Percentiles rank a stretch among this genome's conserved stretches.
These are phyloP conservation scores for Sesamia inferens DNA, from an alignment of 2,888 invertebrate genomes.

Conservation along the genomic window DNA sequence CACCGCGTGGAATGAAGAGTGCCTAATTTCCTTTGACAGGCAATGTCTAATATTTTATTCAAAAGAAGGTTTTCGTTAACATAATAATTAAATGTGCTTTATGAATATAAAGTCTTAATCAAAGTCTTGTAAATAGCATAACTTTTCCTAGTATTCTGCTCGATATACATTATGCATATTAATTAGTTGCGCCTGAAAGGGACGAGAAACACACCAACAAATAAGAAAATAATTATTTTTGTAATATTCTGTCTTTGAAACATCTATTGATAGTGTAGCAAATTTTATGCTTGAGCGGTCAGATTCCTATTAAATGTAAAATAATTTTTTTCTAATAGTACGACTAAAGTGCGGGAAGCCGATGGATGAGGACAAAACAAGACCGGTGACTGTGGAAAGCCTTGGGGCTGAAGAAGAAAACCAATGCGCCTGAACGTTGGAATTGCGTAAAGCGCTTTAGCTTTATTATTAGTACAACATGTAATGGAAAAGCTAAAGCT, in stretches of 20 bases:
- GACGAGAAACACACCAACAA: constrained; percentile 61
- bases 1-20: constrained; percentile 77
- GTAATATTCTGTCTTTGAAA: constrained; percentile 60
- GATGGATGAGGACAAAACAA: too few relatives aligned
- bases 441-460: not conserved
- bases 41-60: constrained; percentile 87
- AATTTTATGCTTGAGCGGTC: constrained; percentile 31
- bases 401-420: too few relatives aligned
- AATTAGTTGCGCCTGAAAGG: constrained; percentile 73
- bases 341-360: too few relatives aligned
- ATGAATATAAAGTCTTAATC: constrained; percentile 88
- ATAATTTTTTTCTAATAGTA: too few relatives aligned
- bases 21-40: constrained; percentile 86
- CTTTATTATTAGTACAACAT: not conserved
- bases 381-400: too few relatives aligned
- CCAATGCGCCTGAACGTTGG: too few relatives aligned
- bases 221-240: constrained; percentile 65
- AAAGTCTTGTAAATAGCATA: constrained; percentile 85
- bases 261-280: constrained; percentile 31
- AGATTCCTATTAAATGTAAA: not conserved
- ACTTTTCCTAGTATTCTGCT: constrained; percentile 86
- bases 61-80: constrained; percentile 88
- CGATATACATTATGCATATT: constrained; percentile 87
- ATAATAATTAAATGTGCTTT: constrained; percentile 89
- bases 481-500: too few relatives aligned